Base-by-base conservation (phyloP, 1,140 invertebrate species). In the Hyles vespertilio region DNA sequence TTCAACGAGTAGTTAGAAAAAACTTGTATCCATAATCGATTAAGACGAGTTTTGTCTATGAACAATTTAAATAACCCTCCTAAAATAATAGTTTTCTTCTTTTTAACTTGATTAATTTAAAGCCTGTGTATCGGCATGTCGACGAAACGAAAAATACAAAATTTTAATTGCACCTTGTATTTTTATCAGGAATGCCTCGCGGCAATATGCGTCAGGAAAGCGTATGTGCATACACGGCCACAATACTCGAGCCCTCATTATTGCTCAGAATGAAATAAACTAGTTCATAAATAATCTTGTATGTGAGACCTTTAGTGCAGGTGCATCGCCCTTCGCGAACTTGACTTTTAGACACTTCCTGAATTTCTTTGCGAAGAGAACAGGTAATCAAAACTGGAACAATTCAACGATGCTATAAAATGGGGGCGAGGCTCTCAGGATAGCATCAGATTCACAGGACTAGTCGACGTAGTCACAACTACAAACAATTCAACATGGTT, bases 341-440 rank as follows among this genome's bases (percentile, higher is more conserved):
- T 84, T 84, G 81, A 86, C 80, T 81, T 86, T 84, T 78, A 80
- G 59, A 64, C 58, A 66, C 72, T 84, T 86, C 83, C 81, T 84
- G 79, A 79, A 77, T 79, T 79, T 80, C 75, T 82, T 22, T 79
- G 65, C 6, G 59, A 63, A 77, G 74, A 65, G 43, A 70, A 77
- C 77, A 66, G 60, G 61, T 61, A 73, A 71, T 59, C 74, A 74
- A 62, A 82, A 78, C 77, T 79, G 72, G 75, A 80, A 78, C 74
- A 72, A 65, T 69, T 63, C 32, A 54, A 36, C 8, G 62, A 58
- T 56, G 51, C 63, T 79, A 77, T 82, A 82, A 67, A 81, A 77
- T 70, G 67, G 43, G 53, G 40, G 44, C 48, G 46, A 36, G 56
- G 50, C 36, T 45, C 5, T 50, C 40, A 33, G 43, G 45, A 47